Base-by-base conservation (phyloP, 2,113 vertebrate genomes). In the Gracilinanus agilis region DNA sequence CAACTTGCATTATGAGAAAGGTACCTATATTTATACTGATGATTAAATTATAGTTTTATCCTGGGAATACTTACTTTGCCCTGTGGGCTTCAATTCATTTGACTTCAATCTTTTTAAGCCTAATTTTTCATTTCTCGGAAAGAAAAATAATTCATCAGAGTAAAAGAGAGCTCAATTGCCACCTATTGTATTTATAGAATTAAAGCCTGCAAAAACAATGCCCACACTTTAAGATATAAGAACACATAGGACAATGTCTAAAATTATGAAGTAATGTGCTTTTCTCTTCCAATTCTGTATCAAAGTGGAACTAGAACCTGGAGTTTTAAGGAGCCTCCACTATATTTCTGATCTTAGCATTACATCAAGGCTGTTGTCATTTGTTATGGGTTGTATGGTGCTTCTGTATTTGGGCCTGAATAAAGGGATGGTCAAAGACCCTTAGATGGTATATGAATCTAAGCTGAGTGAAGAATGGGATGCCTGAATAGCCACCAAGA, bases 101-200 rank as follows among this genome's bases (percentile, higher is more conserved):
- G 55, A 44, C 24, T 58, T 40, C 19, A 40, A 90, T 94, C 55
- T 93, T 12, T 9, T 56, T 25, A 90, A 92, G 9, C 2, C 13
- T 95, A 9, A 49, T 75, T 56, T 83, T 95, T 93, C 23, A 92
- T 96, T 90, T 93, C 27, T 83, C 4, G 88, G 54, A 56, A 24
- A 90, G 75, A 88, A 24, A 92, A 7, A 49, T 53, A 92, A 8
- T 90, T 92, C 94, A 58, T 90, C 23, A 90, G 5, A 67, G 91
- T 90, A 92, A 61, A 91, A 27, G 91, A 88, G 3, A 93, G 92
- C 23, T 55, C 40, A 90, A 54, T 91, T 91, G 96, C 91, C 44
- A 93, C 67, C 16, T 2, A 88, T 94, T 93, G 67, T 55, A 44
- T 94, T 90, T 88, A 97, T 54, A 53, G 21, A 93, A 29, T 53